Evolutionary conservation across 2,888 invertebrate genomes (phyloP).

Genomic region (Amiota minor): DNA sequence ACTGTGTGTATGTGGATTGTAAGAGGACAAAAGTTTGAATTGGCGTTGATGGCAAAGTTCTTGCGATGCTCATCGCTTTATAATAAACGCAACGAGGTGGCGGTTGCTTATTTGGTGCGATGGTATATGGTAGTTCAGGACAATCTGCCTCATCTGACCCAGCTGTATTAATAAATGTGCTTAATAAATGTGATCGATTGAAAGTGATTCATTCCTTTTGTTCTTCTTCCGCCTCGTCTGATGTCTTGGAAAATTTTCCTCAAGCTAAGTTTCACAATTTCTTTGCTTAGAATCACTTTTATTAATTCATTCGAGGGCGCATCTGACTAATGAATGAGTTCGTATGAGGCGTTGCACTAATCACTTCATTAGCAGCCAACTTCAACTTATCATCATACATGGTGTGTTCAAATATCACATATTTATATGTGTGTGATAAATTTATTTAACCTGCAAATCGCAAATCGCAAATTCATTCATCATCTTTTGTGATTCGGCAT

Average conservation of each 20-base stretch:
- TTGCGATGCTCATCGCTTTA: background rate
- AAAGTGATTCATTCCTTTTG: conserved; percentile 53
- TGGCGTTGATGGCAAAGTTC: conserved; percentile 9
- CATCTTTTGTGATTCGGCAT: conserved; percentile 56
- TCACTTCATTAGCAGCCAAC: conserved; percentile 61
- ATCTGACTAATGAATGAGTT: conserved; percentile 51
- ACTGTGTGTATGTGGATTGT: background rate
- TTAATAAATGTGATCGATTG: conserved; percentile 71
- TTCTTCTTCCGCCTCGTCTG: conserved; percentile 47
- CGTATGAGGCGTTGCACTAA: conserved; percentile 66
- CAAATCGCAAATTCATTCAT: conserved; percentile 69
- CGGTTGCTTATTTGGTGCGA: conserved; percentile 32
- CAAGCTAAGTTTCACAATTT: background rate
- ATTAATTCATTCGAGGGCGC: conserved; percentile 39
- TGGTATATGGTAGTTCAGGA: conserved; percentile 25
- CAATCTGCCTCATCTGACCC: too few species aligned
- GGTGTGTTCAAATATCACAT: too few species aligned
- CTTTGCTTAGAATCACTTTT: conserved; percentile 40
- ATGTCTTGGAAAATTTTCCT: conserved; percentile 32
- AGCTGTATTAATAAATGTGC: conserved; percentile 63
- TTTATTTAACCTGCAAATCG: conserved; percentile 68
- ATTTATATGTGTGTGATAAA: conserved; percentile 28
- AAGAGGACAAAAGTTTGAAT: conserved; percentile 13
- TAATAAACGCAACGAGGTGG: conserved; percentile 42
- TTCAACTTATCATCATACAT: conserved; percentile 1